phyloP scores from a whole-genome alignment of 2,113 vertebrate species.

The Haliaeetus leucogaster region DNA sequence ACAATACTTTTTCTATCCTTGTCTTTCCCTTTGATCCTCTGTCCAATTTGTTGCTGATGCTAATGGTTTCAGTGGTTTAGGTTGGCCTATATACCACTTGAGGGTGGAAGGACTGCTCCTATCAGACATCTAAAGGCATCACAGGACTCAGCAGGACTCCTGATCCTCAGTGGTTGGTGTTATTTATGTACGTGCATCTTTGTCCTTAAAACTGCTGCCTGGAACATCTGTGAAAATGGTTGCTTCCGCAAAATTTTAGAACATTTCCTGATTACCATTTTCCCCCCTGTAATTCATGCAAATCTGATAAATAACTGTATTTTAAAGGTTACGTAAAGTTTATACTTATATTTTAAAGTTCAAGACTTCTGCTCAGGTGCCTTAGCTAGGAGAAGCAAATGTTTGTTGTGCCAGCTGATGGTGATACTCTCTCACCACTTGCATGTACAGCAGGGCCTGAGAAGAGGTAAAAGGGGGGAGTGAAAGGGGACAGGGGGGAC shows the following conservation, averaged over 20 bases:
- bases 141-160: background rate
- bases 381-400: background rate
- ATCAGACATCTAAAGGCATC: background rate
- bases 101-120: background rate
- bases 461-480: background rate
- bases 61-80: background rate
- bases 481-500: background rate
- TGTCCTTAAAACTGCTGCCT: background rate
- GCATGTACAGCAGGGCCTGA: fast-evolving
- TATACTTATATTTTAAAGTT: background rate
- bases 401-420: background rate
- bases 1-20: background rate
- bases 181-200: background rate
- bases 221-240: background rate
- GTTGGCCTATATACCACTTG: background rate
- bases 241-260: background rate
- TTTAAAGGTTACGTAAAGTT: background rate
- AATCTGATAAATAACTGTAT: background rate
- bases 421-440: background rate
- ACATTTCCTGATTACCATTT: background rate
- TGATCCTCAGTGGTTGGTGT: background rate
- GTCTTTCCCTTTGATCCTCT: background rate
- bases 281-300: background rate
- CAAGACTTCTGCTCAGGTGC: background rate
- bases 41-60: background rate